A percentile compares a stretch with the other conserved stretches of the same genome.
Evolutionary conservation across 2,113 vertebrate species (phyloP).

Genomic region (Larimichthys polyactis): DNA sequence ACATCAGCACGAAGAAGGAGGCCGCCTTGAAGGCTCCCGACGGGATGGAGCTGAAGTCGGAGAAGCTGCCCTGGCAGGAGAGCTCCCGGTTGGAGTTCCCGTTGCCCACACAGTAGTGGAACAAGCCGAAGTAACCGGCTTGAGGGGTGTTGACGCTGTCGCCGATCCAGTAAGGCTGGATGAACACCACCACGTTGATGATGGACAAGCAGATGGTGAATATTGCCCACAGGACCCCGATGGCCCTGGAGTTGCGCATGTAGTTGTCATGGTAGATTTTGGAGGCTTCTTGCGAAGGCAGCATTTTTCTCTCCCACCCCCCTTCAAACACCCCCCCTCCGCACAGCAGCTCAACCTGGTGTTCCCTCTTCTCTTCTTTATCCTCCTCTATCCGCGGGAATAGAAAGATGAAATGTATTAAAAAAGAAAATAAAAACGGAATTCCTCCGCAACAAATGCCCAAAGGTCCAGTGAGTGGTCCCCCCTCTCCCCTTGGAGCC

Average conservation of each 20-base stretch:
- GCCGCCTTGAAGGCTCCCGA: slow-evolving; percentile 92
- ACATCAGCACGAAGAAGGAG: slow-evolving; percentile 92
- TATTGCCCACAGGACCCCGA: slow-evolving; percentile 93
- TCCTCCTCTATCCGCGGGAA: neutral
- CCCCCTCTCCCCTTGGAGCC: neutral
- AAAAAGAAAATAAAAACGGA: neutral
- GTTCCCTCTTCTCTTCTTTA: slow-evolving; percentile 18
- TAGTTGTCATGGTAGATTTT: slow-evolving; percentile 93
- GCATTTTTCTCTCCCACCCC: slow-evolving; percentile 80
- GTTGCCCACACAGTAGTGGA: slow-evolving; percentile 92
- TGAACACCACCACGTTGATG: slow-evolving; percentile 94
- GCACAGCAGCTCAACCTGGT: slow-evolving; percentile 38
- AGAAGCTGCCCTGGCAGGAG: slow-evolving; percentile 90
- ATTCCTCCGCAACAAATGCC: neutral
- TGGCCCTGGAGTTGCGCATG: slow-evolving; percentile 90
- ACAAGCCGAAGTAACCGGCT: slow-evolving; percentile 88
- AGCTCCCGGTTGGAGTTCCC: slow-evolving; percentile 87
- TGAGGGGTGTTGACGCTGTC: slow-evolving; percentile 87
- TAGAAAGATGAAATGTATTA: neutral
- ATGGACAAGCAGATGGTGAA: slow-evolving; percentile 95
- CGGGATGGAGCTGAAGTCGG: slow-evolving; percentile 92
- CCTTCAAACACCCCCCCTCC: slow-evolving; percentile 32
- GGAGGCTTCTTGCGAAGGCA: slow-evolving; percentile 91
- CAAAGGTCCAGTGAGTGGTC: neutral
- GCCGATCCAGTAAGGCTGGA: slow-evolving; percentile 94